These are phyloP conservation scores for Callyntrura sp. DNA, from an alignment of 2,888 invertebrate genomes.

Conservation along the genomic window DNA sequence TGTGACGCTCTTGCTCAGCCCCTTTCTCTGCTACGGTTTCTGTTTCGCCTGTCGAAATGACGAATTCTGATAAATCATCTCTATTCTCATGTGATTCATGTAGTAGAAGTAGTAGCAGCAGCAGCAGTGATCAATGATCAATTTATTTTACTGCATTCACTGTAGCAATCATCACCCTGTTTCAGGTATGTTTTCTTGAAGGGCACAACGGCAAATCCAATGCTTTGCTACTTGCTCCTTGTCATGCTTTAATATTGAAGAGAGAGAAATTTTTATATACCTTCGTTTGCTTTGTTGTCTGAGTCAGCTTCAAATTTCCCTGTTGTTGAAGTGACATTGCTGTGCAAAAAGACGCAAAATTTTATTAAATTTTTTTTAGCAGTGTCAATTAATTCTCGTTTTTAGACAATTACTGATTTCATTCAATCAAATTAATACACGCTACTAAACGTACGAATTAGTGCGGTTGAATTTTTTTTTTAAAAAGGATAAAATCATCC, in stretches of 20 bases:
- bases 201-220: background rate
- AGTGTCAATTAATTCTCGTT: background rate
- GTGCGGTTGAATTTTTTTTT: background rate
- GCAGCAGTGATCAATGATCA: too few relatives aligned
- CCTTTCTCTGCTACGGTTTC: constrained; percentile 25
- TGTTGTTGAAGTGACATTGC: constrained; percentile 64
- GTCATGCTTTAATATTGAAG: constrained; percentile 18
- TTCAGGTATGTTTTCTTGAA: constrained; percentile 17
- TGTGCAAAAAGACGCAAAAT: constrained; percentile 77
- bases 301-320: constrained; percentile 63
- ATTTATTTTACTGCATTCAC: background rate
- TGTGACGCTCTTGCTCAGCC: constrained; percentile 68
- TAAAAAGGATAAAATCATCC: background rate
- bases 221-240: constrained; percentile 13
- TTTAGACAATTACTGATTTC: too few relatives aligned
- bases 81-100: background rate
- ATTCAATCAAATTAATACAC: background rate
- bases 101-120: too few relatives aligned
- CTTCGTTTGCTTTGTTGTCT: constrained; percentile 65
- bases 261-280: constrained; percentile 50
- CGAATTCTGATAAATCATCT: constrained; percentile 35
- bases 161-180: background rate
- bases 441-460: background rate
- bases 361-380: constrained; percentile 28
- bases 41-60: constrained; percentile 52